Base-by-base conservation (phyloP, 2,797 vertebrate genomes). In the Eupleurogrammus muticus region DNA sequence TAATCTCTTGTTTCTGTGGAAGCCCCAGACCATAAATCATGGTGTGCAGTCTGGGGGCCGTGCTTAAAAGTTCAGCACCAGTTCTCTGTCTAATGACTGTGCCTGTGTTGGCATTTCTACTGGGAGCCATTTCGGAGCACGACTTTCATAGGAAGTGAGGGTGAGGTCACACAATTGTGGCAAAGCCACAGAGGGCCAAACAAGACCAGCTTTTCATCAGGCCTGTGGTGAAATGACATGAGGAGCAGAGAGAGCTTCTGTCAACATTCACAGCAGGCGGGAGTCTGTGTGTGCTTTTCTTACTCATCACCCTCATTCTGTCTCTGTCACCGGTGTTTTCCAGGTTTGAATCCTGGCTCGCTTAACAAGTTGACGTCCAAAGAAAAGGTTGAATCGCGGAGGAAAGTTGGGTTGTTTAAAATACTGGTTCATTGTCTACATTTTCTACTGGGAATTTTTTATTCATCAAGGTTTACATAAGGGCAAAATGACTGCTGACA, bases 1-100 rank as follows among this genome's bases (percentile, higher is more conserved):
- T 93, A 94, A 94, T 93, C 89, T 90, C 85, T 80, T 86, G 88
- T 93, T 93, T 88, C 86, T 84, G 85, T 86, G 82, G 84, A 80
- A 88, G 80, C 86, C 84, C 75, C 73, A 80, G 80, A 85, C 87
- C 70, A 91, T 94, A 93, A 94, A 93, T 93, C 91, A 93, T 19
- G n/a, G 56, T 67, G 79, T 75, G 77, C 67, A 87, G 90, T 90
- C 87, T 85, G 62, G 89, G 83, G 84, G 74, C 84, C 80, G 80
- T 81, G 84, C 42, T 55, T 40, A 20, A 83, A 77, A 84, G 91
- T 92, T 92, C 92, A 87, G 70, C 61, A 63, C 69, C 70, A 70
- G 83, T 80, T 87, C 85, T 65, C 66, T 50, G 77, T 80, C 72
- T 83, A 81, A 86, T 66, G 66, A 58, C 72, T 59, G 66, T n/a